phyloP scores from a whole-genome alignment of 2,113 vertebrate species.

The Nematolebias whitei region DNA sequence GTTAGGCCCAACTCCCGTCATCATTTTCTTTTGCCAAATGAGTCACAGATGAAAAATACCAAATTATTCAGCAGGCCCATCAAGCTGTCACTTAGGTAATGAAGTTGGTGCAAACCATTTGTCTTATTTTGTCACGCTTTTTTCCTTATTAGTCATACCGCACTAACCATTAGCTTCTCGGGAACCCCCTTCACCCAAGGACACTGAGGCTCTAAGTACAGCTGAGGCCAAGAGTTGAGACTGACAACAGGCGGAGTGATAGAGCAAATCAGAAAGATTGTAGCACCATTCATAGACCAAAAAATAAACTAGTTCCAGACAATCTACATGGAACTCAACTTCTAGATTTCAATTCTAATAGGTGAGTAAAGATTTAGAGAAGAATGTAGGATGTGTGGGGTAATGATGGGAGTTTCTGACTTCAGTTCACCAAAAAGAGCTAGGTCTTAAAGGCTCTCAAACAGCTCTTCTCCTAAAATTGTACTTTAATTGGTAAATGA shows the following conservation, averaged over 20 bases:
- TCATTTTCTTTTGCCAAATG: slow-evolving; percentile 73
- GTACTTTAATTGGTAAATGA: no score
- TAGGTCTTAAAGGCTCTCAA: no score
- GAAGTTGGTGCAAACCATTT: slow-evolving; percentile 84
- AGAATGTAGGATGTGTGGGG: no score
- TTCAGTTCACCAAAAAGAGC: no score
- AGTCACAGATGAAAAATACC: slow-evolving; percentile 81
- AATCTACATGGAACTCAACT: no score
- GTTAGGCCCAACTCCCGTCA: slow-evolving; percentile 46
- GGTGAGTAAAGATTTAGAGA: no score
- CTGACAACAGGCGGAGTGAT: slow-evolving; percentile 41
- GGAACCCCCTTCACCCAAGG: slow-evolving; percentile 81
- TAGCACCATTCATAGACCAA: slow-evolving; percentile 25
- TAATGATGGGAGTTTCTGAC: no score
- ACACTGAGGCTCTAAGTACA: slow-evolving; percentile 73
- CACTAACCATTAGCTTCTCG: slow-evolving; percentile 75
- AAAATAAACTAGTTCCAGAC: slow-evolving; percentile 6
- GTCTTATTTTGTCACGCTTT: slow-evolving; percentile 84
- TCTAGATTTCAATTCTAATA: no score
- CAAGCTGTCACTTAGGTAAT: slow-evolving; percentile 83
- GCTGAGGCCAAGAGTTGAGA: slow-evolving; percentile 48
- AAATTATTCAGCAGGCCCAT: slow-evolving; percentile 77
- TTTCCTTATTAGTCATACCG: slow-evolving; percentile 80
- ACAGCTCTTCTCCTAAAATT: no score
- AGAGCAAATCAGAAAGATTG: slow-evolving; percentile 17